These are phyloP conservation scores for Spodoptera frugiperda DNA, from an alignment of 1,140 invertebrate species.

Conservation along the genomic window DNA sequence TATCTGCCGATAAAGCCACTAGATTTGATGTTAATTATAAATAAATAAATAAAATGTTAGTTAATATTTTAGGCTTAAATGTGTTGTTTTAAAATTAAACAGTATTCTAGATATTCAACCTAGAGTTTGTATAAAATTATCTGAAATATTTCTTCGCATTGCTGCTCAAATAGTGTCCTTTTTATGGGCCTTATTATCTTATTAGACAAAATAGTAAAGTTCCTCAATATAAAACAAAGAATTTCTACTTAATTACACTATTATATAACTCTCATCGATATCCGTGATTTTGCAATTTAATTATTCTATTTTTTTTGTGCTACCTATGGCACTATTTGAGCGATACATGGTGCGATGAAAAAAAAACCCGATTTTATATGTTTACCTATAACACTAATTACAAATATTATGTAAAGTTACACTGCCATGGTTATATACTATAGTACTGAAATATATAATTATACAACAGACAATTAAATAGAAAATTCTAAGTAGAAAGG, in stretches of 20 bases:
- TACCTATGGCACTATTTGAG: too few species aligned
- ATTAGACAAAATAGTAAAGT: not conserved
- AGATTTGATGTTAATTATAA: not conserved
- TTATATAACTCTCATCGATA: too few species aligned
- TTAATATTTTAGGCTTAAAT: not conserved
- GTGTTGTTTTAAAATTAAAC: constrained; percentile 3
- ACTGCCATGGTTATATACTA: not conserved
- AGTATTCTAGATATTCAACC: too few species aligned
- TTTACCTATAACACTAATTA: constrained; percentile 14
- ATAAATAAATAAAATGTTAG: constrained; percentile 10
- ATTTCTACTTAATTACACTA: too few species aligned
- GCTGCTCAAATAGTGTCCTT: too few species aligned
- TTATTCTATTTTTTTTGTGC: too few species aligned
- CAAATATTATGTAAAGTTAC: constrained; percentile 3
- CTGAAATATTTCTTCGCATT: not conserved
- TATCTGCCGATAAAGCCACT: too few species aligned
- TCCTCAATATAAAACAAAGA: not conserved
- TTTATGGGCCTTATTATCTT: too few species aligned
- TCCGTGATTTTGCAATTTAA: too few species aligned
- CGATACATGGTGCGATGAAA: too few species aligned
- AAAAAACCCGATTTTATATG: constrained; percentile 1
- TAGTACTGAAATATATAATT: not conserved
- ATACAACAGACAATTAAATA: not conserved
- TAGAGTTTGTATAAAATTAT: too few species aligned
- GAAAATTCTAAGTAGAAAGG: not conserved